phyloP scores from a whole-genome alignment of 2,888 invertebrate genomes.

The Eudasyphora cyanicolor region DNA sequence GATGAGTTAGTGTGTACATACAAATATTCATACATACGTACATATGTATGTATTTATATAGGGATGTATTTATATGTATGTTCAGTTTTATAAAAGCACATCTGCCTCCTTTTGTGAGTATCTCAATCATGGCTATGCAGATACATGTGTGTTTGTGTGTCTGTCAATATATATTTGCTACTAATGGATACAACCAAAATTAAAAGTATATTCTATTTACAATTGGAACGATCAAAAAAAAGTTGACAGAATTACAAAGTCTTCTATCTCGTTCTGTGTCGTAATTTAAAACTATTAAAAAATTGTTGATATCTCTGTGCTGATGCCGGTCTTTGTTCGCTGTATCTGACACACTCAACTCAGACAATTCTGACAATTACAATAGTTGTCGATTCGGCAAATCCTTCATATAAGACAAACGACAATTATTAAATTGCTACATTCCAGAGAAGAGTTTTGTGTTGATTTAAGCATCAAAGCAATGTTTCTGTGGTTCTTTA shows the following conservation, averaged over 20 bases:
- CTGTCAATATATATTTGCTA: neutral
- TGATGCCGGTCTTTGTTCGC: neutral
- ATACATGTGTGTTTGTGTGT: neutral
- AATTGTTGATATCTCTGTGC: neutral
- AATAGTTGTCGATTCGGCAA: neutral
- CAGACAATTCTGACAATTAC: too few species aligned
- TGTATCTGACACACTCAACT: too few species aligned
- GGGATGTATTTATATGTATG: neutral
- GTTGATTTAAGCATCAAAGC: neutral
- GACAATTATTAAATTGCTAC: neutral
- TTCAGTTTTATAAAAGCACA: constrained; percentile 9
- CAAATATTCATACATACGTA: neutral
- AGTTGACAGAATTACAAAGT: neutral
- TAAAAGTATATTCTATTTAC: constrained; percentile 8
- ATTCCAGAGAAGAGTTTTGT: neutral
- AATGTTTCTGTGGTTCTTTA: neutral
- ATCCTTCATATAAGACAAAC: neutral
- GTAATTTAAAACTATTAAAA: neutral
- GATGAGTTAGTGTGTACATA: neutral
- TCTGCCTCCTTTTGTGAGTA: neutral
- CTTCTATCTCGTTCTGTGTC: too few species aligned
- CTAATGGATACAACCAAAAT: neutral
- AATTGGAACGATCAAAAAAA: neutral
- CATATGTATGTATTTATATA: neutral
- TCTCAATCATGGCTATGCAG: neutral